Evolutionary conservation across 1,140 invertebrate species (phyloP), one percentile per base, ranked within the genome.

Genomic region (Cylas formicarius): DNA sequence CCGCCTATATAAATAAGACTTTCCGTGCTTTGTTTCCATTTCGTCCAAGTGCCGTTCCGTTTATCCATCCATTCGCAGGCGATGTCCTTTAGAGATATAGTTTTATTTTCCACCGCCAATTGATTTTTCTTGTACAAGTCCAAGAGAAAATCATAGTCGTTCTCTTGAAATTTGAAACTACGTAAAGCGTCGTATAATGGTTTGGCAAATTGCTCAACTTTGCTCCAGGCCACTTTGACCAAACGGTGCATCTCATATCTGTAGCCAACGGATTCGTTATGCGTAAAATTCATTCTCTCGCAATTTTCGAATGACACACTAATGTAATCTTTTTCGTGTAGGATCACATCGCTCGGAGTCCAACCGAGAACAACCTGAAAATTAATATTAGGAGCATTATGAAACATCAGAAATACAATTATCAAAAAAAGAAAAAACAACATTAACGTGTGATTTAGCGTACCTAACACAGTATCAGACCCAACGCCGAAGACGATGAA

Each of bases 1-100:
- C 86, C 86, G 27, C 83, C 84, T 35, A 89, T 48, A 48, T 48
- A 48, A 29, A 48, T 48, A 16, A 16, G 3, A 42, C 17, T 31
- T 17, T 42, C 21, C n/a, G 18, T 22, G 11, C 13, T 46, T 13
- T 36, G 35, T 73, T 44, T 49, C 58, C 58, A 61, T 4, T 32
- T 22, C 1, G 13, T 14, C 52, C 52, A 55, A 2, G 47, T 43
- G 2, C 27, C 9, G 9, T 48, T 11, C 13, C 50, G 38, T 1
- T 53, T 17, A 21, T 42, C 64, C 27, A 88, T 55, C 84, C 84
- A 88, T 7, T 72, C 57, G 56, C 86, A 89, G 0, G 85, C 85
- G 0, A 81, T 66, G 5, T 72, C 51, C 13, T 72, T 51, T 7
- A 74, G 61, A n/a, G n/a, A n/a, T n/a, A n/a, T n/a, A 2, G 48